These are phyloP conservation scores for Alentia gelatinosa DNA, from an alignment of 2,888 invertebrate species.

Conservation along the genomic window DNA sequence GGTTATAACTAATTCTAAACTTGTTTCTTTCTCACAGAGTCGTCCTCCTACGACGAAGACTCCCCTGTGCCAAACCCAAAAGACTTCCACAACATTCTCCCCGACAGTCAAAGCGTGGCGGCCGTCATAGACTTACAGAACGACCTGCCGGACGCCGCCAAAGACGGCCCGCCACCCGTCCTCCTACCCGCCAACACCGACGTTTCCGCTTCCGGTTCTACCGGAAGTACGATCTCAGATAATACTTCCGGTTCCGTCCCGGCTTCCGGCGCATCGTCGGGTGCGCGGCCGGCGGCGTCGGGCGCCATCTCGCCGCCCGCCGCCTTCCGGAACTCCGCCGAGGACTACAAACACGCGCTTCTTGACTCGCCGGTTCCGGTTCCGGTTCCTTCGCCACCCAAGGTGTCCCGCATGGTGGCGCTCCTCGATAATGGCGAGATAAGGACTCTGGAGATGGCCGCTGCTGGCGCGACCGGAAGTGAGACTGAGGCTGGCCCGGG, in stretches of 20 bases:
- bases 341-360: neutral
- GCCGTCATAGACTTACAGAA: conserved; percentile 2
- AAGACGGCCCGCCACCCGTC: neutral
- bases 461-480: neutral
- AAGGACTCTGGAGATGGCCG: neutral
- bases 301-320: conserved; percentile 30
- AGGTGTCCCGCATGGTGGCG: conserved; percentile 33
- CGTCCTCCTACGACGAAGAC: neutral
- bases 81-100: neutral
- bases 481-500: neutral
- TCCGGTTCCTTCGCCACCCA: neutral
- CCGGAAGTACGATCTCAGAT: neutral
- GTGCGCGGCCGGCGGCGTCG: neutral
- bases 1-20: neutral
- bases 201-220: neutral
- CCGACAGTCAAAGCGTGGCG: neutral
- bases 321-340: neutral
- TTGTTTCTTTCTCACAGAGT: neutral
- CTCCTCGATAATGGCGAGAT: conserved; percentile 32
- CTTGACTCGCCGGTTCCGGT: neutral
- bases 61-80: neutral
- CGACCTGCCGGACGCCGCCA: neutral
- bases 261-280: neutral
- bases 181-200: neutral
- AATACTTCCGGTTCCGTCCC: neutral